phyloP scores from a whole-genome alignment of 2,113 vertebrate genomes.

The Callipepla squamata region DNA sequence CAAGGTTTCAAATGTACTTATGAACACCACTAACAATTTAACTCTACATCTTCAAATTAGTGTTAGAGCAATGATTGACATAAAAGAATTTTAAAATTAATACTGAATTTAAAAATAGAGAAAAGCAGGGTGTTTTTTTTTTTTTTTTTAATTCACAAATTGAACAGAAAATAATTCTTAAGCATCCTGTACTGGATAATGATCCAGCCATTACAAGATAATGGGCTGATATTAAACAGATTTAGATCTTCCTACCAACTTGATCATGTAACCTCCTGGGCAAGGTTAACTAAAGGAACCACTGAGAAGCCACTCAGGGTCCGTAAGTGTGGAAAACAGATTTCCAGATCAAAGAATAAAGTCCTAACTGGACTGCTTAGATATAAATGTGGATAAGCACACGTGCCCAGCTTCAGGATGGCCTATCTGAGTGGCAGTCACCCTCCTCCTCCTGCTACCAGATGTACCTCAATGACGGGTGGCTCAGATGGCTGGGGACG shows the following conservation, averaged over 20 bases:
- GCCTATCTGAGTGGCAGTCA: not conserved
- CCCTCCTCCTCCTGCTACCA: not conserved
- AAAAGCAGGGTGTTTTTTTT: not conserved
- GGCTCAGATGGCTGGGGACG: not conserved
- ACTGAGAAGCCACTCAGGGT: not conserved
- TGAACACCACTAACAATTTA: not conserved
- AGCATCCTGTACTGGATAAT: not conserved
- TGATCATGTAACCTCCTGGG: not conserved
- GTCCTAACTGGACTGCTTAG: not conserved
- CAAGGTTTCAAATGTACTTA: not conserved
- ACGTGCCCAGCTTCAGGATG: not conserved
- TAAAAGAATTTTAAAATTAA: not conserved
- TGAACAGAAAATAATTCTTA: not conserved
- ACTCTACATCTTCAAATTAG: not conserved
- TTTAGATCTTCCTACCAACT: not conserved
- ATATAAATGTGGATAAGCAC: not conserved
- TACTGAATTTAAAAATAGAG: not conserved
- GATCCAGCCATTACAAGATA: not conserved
- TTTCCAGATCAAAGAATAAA: not conserved
- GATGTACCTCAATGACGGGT: accelerated
- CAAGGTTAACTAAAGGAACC: not conserved
- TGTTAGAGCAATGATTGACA: not conserved
- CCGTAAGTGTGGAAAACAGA: not conserved
- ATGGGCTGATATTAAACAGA: not conserved
- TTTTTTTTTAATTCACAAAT: not conserved